Evolutionary conservation across 2,113 vertebrate genomes (phyloP).

Genomic region (Thymallus thymallus): DNA sequence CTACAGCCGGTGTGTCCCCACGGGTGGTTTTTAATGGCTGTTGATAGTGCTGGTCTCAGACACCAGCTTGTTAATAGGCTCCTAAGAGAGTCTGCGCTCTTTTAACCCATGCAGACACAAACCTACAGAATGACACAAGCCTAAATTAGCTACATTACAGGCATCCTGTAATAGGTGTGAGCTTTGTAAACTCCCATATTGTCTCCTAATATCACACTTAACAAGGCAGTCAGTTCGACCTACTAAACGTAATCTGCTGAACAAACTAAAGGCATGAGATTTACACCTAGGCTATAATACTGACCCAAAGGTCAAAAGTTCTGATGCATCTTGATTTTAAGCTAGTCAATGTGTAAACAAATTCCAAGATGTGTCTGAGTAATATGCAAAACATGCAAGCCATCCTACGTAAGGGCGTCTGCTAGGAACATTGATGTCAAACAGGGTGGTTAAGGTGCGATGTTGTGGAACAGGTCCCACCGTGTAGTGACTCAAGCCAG

Average conservation of each 20-base stretch:
- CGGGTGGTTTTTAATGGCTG: slow-evolving; percentile 18
- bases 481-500: background rate
- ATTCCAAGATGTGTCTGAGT: background rate
- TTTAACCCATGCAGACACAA: slow-evolving; percentile 5
- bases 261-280: background rate
- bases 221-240: too few relatives aligned
- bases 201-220: too few relatives aligned
- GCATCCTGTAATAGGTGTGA: background rate
- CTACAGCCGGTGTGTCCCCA: slow-evolving; percentile 8
- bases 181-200: background rate
- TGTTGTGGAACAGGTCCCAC: background rate
- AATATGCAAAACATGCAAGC: background rate
- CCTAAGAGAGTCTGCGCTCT: slow-evolving; percentile 17
- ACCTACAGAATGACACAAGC: background rate
- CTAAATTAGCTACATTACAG: background rate
- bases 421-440: slow-evolving; percentile 8
- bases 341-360: background rate
- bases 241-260: background rate
- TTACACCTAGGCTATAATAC: too few relatives aligned
- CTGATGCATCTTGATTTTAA: background rate
- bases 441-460: background rate
- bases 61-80: slow-evolving; percentile 29
- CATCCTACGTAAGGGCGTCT: background rate
- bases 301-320: background rate
- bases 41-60: slow-evolving; percentile 13